Conservation (phyloP, 1,140 invertebrate genomes). For the Samia ricini region DNA sequence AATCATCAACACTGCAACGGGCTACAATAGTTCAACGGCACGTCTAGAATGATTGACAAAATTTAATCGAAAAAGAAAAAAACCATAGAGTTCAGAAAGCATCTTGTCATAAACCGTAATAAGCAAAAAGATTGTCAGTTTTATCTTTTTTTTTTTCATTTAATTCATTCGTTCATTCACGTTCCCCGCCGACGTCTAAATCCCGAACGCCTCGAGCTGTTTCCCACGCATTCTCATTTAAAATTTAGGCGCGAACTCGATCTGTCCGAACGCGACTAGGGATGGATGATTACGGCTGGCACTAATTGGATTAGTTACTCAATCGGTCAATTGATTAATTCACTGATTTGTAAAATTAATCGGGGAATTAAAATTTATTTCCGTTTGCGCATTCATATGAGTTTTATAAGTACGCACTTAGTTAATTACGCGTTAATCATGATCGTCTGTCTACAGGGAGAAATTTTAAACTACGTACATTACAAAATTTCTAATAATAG, state of each 20-base stretch:
- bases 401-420: not conserved
- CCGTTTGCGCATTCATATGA: not conserved
- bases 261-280: constrained; percentile 24
- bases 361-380: not conserved
- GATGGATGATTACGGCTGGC: constrained; percentile 17
- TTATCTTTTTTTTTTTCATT: constrained; percentile 15
- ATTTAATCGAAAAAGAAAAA: constrained; percentile 3
- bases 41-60: constrained; percentile 1
- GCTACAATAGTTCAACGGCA: not conserved
- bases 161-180: constrained; percentile 27
- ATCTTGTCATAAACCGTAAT: constrained; percentile 3
- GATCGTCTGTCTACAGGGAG: not conserved
- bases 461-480: not conserved
- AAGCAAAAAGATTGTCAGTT: constrained; percentile 8
- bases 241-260: constrained; percentile 47
- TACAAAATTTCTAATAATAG: not conserved
- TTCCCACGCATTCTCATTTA: constrained; percentile 55
- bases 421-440: not conserved
- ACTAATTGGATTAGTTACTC: constrained; percentile 11
- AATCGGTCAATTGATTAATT: constrained; percentile 6
- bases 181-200: constrained; percentile 29
- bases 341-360: not conserved
- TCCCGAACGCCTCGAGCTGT: constrained; percentile 35
- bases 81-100: not conserved
- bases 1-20: not conserved